Base-by-base conservation (phyloP, 2,113 vertebrate species). In the Neolamprologus falcicula region DNA sequence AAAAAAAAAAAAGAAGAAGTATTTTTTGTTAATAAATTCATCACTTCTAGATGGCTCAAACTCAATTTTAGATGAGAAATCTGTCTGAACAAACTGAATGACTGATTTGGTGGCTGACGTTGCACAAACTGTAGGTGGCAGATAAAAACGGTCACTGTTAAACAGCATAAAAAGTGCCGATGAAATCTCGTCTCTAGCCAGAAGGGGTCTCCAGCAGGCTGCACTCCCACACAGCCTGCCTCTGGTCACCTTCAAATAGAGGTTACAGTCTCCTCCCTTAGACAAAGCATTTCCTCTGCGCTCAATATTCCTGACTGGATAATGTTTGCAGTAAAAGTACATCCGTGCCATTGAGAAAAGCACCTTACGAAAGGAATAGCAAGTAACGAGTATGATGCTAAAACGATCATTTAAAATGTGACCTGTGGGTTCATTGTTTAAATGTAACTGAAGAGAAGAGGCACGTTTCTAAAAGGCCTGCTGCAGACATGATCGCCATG, bases 241-340 rank as follows among this genome's bases (percentile, higher is more conserved):
- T 52, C 82, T 91, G 94, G 93, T 96, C 96, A 96, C 96, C 95
- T 96, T 96, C 95, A 96, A 88, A 92, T 87, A 93, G 92, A 96
- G 96, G 95, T 95, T 92, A 95, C 81, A 19, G 55, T 90, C 92
- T 94, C 93, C 92, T 94, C 86, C 92, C 88, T 82, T 73, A 61
- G 59, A 90, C 53, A 6, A 50, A 83, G 91, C 88, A 8, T 55
- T 92, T 92, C 90, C 88, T 88, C 84, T 89, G 83, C 89, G 71
- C 88, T 93, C 89, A 71, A 88, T 86, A 86, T 14, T 55, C 82
- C 89, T 21, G 13, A 78, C 57, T 14, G 55, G 79, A 89, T 63
- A 84, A 80, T n/a, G 33, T 55, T 68, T 73, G 35, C 47, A 17
- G 28, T 61, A 24, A 83, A 79, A 80, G 83, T 55, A 78, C 84